Base-by-base conservation (phyloP, 2,797 vertebrate genomes). In the Acanthis flammea region DNA sequence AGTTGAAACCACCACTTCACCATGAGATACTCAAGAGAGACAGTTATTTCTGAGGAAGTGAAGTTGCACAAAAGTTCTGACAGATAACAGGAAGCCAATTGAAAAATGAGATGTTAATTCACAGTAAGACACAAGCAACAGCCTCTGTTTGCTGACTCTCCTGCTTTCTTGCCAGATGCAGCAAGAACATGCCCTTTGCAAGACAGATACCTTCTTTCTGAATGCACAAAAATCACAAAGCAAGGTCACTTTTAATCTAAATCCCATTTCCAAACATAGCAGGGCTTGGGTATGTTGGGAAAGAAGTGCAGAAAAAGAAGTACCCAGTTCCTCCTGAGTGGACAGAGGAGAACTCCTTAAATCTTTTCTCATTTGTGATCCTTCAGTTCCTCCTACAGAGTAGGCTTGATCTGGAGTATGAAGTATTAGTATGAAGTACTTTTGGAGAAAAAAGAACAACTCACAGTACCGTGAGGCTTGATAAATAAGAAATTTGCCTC, bases 11-110 rank as follows among this genome's bases (percentile, higher is more conserved):
- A 89, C 35, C 50, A 77, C 72, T 93, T 93, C 75, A 90, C 86
- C 63, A 62, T 54, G 80, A 95, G 70, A 67, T 47, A 68, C 31
- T 80, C 60, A 53, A 44, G 67, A 96, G 17, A 90, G 55, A 83
- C 80, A 93, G 96, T 91, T 96, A 94, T 88, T 97, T 96, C 88
- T 93, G 73, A 96, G 92, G 79, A 97, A 94, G 51, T 90, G 88
- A 93, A 94, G 86, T 95, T 96, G 86, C 82, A 90, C 92, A 96
- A 96, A 77, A 90, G 73, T 86, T 97, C 92, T 95, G 88, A 94
- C 81, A 95, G 88, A 96, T 89, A 93, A 86, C 86, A 86, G 80
- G 84, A 96, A 96, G 87, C 63, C 27, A 67, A 94, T 89, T 10
- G 51, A 87, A 96, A 96, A 95, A 94, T 68, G 51, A 97, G 93